A percentile compares a stretch with the other conserved stretches of the same genome.
Conservation (phyloP, 2,888 invertebrate genomes). For the Metopia argyrocephala region DNA sequence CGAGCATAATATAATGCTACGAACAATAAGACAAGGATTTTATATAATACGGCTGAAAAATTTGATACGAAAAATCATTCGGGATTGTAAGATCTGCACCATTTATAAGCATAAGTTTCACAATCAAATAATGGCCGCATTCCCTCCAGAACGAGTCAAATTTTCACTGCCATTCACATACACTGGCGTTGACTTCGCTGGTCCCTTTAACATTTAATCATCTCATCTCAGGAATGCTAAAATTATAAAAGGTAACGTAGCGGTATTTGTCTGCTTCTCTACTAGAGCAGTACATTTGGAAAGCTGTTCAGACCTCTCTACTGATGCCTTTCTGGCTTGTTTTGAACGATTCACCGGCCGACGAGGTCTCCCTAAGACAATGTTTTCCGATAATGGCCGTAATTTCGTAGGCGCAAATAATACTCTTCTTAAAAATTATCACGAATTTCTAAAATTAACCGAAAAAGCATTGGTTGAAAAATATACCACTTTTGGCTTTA, state of each 20-base stretch:
- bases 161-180: too few relatives aligned
- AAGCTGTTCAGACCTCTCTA: slow-evolving; percentile 42
- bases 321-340: too few relatives aligned
- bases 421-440: slow-evolving; percentile 17
- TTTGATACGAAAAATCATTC: slow-evolving; percentile 1
- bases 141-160: too few relatives aligned
- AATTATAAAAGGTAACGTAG: slow-evolving; percentile 39
- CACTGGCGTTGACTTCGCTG: slow-evolving; percentile 56
- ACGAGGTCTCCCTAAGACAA: slow-evolving; percentile 32
- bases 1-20: slow-evolving; percentile 11
- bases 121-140: too few relatives aligned
- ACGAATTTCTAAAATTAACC: neutral
- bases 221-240: slow-evolving; percentile 21
- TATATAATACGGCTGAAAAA: slow-evolving; percentile 20
- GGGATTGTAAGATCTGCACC: slow-evolving; percentile 24
- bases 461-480: slow-evolving; percentile 3
- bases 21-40: slow-evolving; percentile 23
- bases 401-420: too few relatives aligned
- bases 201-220: slow-evolving; percentile 48
- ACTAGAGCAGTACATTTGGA: slow-evolving; percentile 52
- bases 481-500: slow-evolving; percentile 10
- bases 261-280: too few relatives aligned
- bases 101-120: slow-evolving; percentile 40
- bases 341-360: slow-evolving; percentile 46
- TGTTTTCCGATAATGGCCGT: slow-evolving; percentile 56